A percentile compares a stretch with the other conserved stretches of the same genome.
phyloP scores from a whole-genome alignment of 2,797 vertebrate genomes.

The Tokudaia muenninki region DNA sequence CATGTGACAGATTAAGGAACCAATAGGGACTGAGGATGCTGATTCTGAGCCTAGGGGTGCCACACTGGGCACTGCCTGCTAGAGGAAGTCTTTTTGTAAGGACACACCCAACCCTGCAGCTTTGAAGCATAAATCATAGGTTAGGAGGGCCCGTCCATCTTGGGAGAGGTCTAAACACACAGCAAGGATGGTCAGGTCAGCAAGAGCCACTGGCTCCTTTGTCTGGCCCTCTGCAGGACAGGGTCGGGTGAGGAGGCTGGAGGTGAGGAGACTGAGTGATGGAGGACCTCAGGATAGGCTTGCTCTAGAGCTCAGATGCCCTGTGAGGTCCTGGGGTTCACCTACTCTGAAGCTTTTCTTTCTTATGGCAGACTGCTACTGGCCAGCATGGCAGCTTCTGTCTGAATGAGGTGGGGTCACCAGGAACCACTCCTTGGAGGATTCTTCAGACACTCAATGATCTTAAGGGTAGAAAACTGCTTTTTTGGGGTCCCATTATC shows the following conservation, averaged over 20 bases:
- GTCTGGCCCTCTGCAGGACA: neutral
- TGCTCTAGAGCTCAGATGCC: neutral
- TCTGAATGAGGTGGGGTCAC: neutral
- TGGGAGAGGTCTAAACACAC: neutral
- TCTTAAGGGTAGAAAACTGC: neutral
- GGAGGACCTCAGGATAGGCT: neutral
- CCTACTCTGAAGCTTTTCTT: neutral
- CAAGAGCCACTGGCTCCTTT: fast-evolving
- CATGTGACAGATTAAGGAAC: neutral
- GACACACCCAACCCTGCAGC: neutral
- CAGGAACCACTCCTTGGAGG: neutral
- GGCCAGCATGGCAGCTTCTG: neutral
- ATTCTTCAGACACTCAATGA: neutral
- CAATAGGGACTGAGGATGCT: neutral
- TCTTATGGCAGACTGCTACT: neutral
- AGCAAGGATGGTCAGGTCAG: neutral
- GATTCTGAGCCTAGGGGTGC: neutral
- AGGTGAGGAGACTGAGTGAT: neutral
- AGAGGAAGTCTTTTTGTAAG: neutral
- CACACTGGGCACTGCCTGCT: neutral
- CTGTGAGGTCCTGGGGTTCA: neutral
- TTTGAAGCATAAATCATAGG: neutral
- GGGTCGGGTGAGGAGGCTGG: neutral
- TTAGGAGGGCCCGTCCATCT: no score
- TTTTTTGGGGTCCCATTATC: neutral